phyloP scores from a whole-genome alignment of 2,113 vertebrate genomes.

The Chaetodon auriga region DNA sequence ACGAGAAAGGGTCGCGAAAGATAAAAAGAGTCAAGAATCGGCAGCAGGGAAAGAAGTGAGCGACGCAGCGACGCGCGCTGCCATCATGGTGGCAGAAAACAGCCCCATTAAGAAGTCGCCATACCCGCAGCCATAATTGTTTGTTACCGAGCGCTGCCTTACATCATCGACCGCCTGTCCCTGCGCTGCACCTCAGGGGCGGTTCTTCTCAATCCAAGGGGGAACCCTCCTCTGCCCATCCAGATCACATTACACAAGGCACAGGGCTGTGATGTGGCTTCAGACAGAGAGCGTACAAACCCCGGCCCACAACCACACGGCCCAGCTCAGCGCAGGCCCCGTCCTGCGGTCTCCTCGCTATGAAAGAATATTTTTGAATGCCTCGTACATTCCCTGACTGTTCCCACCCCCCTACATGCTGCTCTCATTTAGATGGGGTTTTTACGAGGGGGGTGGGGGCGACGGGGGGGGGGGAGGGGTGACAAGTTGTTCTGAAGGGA shows the following conservation, averaged over 20 bases:
- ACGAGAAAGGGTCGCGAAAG: not conserved
- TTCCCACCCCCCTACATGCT: conserved; percentile 52
- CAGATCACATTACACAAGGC: conserved; percentile 78
- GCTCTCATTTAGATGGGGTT: conserved; percentile 68
- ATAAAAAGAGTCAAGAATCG: not conserved
- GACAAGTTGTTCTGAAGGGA: conserved; percentile 54
- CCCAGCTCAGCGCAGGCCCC: conserved; percentile 62
- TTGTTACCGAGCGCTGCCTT: conserved; percentile 60
- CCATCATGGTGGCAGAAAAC: conserved; percentile 41
- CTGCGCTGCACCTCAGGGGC: conserved; percentile 58
- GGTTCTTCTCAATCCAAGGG: conserved; percentile 67
- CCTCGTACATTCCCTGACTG: conserved; percentile 66
- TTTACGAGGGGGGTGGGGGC: not conserved
- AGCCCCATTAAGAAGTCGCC: conserved; percentile 21
- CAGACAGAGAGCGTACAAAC: conserved; percentile 72
- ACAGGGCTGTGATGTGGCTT: conserved; percentile 80
- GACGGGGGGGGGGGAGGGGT: conserved; percentile 50
- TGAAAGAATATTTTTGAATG: conserved; percentile 77
- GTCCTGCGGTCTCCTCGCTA: conserved; percentile 74
- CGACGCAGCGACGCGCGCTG: not conserved
- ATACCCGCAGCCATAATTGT: conserved; percentile 52
- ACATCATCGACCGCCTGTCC: conserved; percentile 71
- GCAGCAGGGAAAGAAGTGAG: not conserved
- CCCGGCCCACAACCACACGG: conserved; percentile 73
- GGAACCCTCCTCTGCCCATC: conserved; percentile 64